These are phyloP conservation scores for Morone chrysops DNA, from an alignment of 2,113 vertebrate species.

Conservation along the genomic window DNA sequence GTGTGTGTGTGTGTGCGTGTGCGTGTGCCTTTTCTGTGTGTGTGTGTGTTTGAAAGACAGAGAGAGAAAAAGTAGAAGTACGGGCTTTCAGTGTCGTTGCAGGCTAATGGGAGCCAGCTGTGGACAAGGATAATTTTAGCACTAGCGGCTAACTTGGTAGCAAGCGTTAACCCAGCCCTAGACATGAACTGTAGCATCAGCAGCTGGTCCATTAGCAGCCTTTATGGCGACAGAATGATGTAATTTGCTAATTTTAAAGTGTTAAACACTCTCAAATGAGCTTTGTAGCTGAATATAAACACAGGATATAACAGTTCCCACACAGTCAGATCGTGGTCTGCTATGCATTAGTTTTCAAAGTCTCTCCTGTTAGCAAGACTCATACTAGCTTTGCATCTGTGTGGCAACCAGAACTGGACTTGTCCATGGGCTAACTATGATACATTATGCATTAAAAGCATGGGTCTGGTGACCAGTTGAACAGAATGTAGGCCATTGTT, in stretches of 20 bases:
- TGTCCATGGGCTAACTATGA: background rate
- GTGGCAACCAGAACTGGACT: background rate
- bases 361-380: background rate
- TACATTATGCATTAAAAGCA: background rate
- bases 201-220: conserved; percentile 20
- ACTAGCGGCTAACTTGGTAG: conserved; percentile 72
- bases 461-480: background rate
- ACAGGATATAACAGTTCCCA: background rate
- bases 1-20: conserved; percentile 18
- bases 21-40: background rate
- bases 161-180: conserved; percentile 68
- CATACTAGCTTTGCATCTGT: background rate
- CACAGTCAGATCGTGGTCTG: background rate
- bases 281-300: background rate
- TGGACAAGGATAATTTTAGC: conserved; percentile 83
- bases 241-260: background rate
- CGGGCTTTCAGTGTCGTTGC: conserved; percentile 77
- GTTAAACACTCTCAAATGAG: background rate
- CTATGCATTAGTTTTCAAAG: background rate
- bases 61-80: conserved; percentile 60
- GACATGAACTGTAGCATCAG: conserved; percentile 26
- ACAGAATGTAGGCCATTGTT: background rate
- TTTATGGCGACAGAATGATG: background rate
- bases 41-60: conserved; percentile 14
- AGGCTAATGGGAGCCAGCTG: conserved; percentile 86